These are phyloP conservation scores for Linyphia triangularis DNA, from an alignment of 2,888 invertebrate genomes.

Conservation along the genomic window DNA sequence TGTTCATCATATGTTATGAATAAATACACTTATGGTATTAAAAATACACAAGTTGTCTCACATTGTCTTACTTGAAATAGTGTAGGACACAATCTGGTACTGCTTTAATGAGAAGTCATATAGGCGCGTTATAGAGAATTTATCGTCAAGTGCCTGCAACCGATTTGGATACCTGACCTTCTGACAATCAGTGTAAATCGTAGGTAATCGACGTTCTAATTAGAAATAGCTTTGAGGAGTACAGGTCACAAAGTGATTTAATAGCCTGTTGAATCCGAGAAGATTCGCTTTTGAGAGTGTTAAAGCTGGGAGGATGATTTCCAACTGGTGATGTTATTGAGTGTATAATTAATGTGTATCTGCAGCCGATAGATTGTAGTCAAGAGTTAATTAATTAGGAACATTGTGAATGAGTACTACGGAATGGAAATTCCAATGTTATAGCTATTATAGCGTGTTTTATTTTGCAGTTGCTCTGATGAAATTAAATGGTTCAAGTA, in stretches of 20 bases:
- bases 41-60: no score
- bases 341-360: constrained; percentile 24
- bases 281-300: constrained; percentile 19
- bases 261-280: constrained; percentile 9
- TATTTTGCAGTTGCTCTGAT: no score
- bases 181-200: constrained; percentile 29
- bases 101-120: no score
- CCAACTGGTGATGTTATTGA: constrained; percentile 31
- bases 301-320: constrained; percentile 12
- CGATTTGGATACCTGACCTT: not conserved
- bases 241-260: constrained; percentile 40
- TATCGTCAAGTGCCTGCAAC: constrained; percentile 2
- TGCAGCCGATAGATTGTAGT: not conserved
- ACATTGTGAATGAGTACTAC: not conserved
- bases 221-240: constrained; percentile 25
- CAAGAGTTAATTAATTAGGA: constrained; percentile 36
- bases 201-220: constrained; percentile 35
- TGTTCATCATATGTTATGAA: no score
- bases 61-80: no score
- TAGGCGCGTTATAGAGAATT: not conserved
- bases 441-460: no score
- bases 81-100: no score
- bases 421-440: no score
- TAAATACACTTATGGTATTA: no score
- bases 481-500: no score